Conservation (phyloP, 2,797 vertebrate species). For the Ispidina lecontei region DNA sequence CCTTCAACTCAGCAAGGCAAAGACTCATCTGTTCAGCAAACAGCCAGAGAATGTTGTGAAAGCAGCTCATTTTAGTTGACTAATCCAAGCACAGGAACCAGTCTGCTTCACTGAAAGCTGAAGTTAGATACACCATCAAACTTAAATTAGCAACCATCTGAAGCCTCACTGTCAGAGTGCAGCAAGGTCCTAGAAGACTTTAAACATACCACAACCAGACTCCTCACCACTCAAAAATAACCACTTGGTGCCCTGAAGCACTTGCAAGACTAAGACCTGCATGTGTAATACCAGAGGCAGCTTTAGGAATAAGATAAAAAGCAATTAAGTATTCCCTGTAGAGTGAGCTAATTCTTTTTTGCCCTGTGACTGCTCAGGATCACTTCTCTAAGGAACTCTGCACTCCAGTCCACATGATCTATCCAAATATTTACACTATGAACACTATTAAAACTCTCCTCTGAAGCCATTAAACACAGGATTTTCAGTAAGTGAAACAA, state of each 20-base stretch:
- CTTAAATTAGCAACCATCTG: neutral
- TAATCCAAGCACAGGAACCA: neutral
- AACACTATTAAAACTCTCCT: constrained; percentile 3
- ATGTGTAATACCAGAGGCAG: neutral
- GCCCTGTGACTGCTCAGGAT: neutral
- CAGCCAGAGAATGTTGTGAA: neutral
- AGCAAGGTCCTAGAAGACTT: neutral
- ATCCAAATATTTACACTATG: constrained; percentile 37
- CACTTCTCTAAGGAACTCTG: constrained; percentile 1
- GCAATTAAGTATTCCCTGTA: neutral
- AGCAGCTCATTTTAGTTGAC: neutral
- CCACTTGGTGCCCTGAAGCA: neutral
- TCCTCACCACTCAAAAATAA: neutral
- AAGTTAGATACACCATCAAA: neutral
- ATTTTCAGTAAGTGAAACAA: constrained; percentile 1
- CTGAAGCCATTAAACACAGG: neutral
- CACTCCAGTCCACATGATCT: neutral
- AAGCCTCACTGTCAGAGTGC: neutral
- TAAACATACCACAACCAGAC: neutral
- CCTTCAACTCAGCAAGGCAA: neutral
- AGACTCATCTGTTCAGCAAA: neutral
- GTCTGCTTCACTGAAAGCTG: neutral
- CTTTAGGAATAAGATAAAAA: neutral
- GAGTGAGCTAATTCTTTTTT: neutral
- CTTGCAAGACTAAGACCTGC: neutral